phyloP scores from a whole-genome alignment of 1,140 invertebrate genomes.

The Arion vulgaris region DNA sequence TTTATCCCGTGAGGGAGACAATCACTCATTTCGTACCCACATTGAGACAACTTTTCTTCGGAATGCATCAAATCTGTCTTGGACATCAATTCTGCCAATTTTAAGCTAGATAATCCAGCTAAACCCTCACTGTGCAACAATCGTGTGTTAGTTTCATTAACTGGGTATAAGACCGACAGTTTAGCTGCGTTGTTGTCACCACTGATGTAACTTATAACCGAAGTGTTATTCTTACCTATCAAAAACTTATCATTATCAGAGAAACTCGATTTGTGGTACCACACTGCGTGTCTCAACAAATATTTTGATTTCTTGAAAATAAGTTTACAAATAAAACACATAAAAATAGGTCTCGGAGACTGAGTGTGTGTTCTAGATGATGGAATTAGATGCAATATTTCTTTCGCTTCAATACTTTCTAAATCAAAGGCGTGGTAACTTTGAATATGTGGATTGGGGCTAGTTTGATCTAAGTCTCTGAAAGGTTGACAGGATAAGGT shows the following conservation, averaged over 20 bases:
- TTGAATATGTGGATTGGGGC: constrained; percentile 86
- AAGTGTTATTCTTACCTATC: constrained; percentile 89
- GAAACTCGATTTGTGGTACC: constrained; percentile 90
- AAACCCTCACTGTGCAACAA: background rate
- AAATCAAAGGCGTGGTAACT: constrained; percentile 93
- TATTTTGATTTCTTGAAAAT: constrained; percentile 97
- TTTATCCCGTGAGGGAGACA: background rate
- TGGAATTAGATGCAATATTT: background rate
- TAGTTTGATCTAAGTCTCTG: constrained; percentile 58
- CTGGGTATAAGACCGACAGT: constrained; percentile 94
- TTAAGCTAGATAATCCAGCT: background rate
- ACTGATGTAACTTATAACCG: constrained; percentile 94
- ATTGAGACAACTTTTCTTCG: background rate
- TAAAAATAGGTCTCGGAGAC: constrained; percentile 95
- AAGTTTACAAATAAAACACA: constrained; percentile 99
- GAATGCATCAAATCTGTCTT: background rate
- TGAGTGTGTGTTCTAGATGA: constrained; percentile 77
- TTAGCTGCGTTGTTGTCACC: constrained; percentile 93
- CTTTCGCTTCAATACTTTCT: constrained; percentile 69
- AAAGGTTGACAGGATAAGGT: constrained; percentile 66
- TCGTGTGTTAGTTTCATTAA: background rate
- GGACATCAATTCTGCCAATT: background rate
- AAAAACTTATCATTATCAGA: constrained; percentile 90
- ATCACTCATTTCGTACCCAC: background rate
- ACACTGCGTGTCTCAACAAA: constrained; percentile 93